Evolutionary conservation across 2,888 invertebrate species (phyloP).

Genomic region (Lepidonotus clava): DNA sequence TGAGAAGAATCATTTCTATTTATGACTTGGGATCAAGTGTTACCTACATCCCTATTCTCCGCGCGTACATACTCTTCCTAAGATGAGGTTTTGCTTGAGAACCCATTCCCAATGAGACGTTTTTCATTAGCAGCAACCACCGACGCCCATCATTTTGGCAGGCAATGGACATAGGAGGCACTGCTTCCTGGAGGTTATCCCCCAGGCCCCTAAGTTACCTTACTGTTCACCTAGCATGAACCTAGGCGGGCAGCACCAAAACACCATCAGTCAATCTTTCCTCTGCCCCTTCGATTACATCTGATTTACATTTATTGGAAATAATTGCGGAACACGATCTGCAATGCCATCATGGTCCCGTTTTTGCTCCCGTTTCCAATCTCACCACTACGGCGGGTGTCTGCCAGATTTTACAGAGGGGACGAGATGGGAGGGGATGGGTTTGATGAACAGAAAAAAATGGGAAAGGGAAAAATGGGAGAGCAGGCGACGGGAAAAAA

Average conservation of each 20-base stretch:
- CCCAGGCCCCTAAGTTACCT: neutral
- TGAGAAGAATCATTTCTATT: too few species aligned
- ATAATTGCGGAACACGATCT: constrained; percentile 10
- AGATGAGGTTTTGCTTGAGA: neutral
- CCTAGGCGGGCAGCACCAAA: neutral
- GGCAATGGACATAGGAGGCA: neutral
- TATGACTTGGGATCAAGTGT: too few species aligned
- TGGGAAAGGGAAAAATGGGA: neutral
- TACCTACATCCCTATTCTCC: too few species aligned
- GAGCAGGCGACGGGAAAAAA: neutral
- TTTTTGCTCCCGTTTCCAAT: neutral
- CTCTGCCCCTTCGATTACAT: neutral
- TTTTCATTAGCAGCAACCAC: neutral
- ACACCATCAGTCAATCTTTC: neutral
- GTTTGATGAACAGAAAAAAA: neutral
- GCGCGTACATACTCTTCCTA: neutral
- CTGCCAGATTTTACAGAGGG: too few species aligned
- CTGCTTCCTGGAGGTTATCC: too few species aligned
- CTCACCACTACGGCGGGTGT: too few species aligned
- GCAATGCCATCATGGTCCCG: neutral
- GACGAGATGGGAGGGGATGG: neutral
- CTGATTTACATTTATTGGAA: constrained; percentile 19
- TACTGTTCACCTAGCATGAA: neutral
- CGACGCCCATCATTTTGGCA: neutral
- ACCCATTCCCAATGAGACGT: neutral